Evolutionary conservation across 2,888 invertebrate species (phyloP).

Genomic region (Eristalis intricaria): DNA sequence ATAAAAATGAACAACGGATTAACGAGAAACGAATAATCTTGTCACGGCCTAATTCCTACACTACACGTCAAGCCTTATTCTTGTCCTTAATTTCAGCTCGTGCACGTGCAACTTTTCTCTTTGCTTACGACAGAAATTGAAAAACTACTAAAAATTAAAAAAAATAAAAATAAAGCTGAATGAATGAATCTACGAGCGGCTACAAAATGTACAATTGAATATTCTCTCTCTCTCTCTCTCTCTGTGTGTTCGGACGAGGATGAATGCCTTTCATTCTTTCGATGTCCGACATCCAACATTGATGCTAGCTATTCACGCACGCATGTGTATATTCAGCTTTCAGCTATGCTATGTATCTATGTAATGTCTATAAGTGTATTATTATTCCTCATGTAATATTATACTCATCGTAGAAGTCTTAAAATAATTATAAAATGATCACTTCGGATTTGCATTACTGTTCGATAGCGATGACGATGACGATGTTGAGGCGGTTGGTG

Average conservation of each 20-base stretch:
- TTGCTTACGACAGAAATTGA: neutral
- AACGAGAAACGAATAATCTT: neutral
- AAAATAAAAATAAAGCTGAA: neutral
- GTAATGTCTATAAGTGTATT: slow-evolving; percentile 34
- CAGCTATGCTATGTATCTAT: slow-evolving; percentile 29
- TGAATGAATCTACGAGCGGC: neutral
- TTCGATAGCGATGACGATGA: slow-evolving; percentile 74
- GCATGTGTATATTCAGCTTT: neutral
- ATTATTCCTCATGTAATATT: slow-evolving; percentile 61
- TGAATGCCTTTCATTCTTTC: neutral
- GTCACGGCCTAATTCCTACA: neutral
- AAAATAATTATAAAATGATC: slow-evolving; percentile 73
- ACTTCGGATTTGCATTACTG: slow-evolving; percentile 73
- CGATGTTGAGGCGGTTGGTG: slow-evolving; percentile 72
- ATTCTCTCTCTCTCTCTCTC: too few species aligned
- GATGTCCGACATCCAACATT: neutral
- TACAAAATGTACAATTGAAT: neutral
- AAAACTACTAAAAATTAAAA: neutral
- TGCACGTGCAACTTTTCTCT: neutral
- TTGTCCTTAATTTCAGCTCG: neutral
- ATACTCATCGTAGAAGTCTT: slow-evolving; percentile 40
- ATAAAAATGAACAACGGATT: neutral
- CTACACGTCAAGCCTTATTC: neutral
- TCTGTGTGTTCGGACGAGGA: neutral
- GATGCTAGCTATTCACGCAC: neutral